phyloP scores from a whole-genome alignment of 2,888 invertebrate species.

The Lottia scabra region DNA sequence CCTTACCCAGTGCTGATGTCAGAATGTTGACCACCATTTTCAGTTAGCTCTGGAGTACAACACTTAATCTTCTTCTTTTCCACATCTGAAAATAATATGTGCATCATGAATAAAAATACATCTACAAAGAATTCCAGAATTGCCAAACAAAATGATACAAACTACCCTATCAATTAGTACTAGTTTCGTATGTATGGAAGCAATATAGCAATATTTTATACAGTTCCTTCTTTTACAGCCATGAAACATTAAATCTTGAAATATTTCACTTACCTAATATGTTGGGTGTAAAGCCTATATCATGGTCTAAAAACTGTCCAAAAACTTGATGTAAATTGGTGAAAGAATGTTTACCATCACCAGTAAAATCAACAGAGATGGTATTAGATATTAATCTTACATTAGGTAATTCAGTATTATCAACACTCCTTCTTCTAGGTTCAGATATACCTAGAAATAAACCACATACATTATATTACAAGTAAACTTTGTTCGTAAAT shows the following conservation, averaged over 20 bases:
- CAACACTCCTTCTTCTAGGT: neutral
- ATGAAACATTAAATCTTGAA: neutral
- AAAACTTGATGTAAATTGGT: conserved; percentile 12
- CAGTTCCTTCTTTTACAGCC: too few species aligned
- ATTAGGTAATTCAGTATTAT: neutral
- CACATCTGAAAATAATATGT: neutral
- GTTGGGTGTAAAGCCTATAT: conserved; percentile 9
- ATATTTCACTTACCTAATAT: neutral
- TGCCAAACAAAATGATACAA: too few species aligned
- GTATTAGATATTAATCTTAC: neutral
- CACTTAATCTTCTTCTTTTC: neutral
- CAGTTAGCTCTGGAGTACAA: neutral
- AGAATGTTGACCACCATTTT: neutral
- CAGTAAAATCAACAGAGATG: neutral
- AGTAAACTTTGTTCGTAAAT: too few species aligned
- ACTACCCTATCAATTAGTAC: too few species aligned
- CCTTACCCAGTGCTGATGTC: neutral
- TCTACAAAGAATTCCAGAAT: too few species aligned
- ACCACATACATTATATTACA: too few species aligned
- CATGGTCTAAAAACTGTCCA: conserved; percentile 15
- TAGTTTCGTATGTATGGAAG: too few species aligned
- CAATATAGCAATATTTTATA: too few species aligned
- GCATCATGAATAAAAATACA: too few species aligned
- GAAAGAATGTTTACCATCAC: neutral
- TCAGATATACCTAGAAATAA: neutral